Conservation (phyloP, 2,113 vertebrate species). For the Notothenia coriiceps region DNA sequence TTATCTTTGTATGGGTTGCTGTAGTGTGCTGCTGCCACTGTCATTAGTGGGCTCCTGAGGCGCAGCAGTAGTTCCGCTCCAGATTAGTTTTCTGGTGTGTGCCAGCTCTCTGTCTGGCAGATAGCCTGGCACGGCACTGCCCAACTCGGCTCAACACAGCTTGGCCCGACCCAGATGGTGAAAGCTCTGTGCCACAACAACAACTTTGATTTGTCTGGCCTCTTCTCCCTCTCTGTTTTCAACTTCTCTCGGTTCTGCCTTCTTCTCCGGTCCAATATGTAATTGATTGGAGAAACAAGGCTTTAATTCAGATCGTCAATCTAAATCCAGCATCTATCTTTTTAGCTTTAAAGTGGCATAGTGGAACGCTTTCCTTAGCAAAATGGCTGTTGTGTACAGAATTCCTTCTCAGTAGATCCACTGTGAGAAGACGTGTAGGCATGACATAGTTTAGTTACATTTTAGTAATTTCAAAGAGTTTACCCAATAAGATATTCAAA, state of each 20-base stretch:
- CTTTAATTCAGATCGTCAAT: slow-evolving; percentile 54
- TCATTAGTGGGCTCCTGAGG: slow-evolving; percentile 84
- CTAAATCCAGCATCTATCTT: slow-evolving; percentile 31
- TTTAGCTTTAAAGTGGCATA: slow-evolving; percentile 14
- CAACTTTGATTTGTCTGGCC: slow-evolving; percentile 74
- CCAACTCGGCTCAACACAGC: slow-evolving; percentile 74
- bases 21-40: slow-evolving; percentile 68
- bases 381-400: slow-evolving; percentile 21
- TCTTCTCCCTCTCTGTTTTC: slow-evolving; percentile 48
- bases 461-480: not conserved
- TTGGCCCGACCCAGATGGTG: slow-evolving; percentile 81
- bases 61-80: slow-evolving; percentile 81
- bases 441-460: not conserved
- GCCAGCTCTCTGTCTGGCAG: slow-evolving; percentile 83
- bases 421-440: not conserved
- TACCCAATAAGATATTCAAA: too few species aligned
- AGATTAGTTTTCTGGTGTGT: slow-evolving; percentile 80
- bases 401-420: slow-evolving; percentile 3
- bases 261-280: slow-evolving; percentile 44
- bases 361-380: slow-evolving; percentile 5
- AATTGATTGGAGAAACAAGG: slow-evolving; percentile 56
- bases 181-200: slow-evolving; percentile 76
- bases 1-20: slow-evolving; percentile 77
- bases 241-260: slow-evolving; percentile 40
- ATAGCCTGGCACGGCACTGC: slow-evolving; percentile 74